Evolutionary conservation across 2,797 vertebrate species (phyloP).

Genomic region (Crenichthys baileyi): DNA sequence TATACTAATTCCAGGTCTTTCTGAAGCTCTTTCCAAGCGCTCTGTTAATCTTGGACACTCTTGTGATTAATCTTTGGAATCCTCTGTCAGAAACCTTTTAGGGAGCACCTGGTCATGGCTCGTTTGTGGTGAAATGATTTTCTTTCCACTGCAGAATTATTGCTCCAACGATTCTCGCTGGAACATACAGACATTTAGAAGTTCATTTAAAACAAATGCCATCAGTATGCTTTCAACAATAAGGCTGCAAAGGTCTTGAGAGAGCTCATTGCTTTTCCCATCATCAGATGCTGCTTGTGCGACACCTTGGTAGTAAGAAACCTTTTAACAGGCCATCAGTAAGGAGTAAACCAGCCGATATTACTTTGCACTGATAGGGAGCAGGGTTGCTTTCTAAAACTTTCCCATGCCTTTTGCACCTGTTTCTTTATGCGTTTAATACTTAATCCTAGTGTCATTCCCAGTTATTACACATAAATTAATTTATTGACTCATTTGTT

Average conservation of each 20-base stretch:
- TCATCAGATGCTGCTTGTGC: neutral
- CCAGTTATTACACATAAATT: neutral
- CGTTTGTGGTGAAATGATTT: neutral
- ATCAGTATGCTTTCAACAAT: neutral
- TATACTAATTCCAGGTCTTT: neutral
- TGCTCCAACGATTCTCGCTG: neutral
- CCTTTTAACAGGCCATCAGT: neutral
- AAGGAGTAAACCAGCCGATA: neutral
- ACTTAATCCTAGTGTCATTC: neutral
- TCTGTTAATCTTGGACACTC: neutral
- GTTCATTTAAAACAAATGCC: neutral
- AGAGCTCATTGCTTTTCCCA: neutral
- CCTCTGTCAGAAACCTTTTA: neutral
- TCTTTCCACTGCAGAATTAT: neutral
- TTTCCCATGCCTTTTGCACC: neutral
- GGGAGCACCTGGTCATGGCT: neutral
- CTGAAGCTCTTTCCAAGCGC: neutral
- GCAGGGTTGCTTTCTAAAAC: neutral
- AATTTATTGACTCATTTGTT: constrained; percentile 1
- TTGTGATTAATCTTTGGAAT: neutral
- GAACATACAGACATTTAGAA: neutral
- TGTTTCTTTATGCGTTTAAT: neutral
- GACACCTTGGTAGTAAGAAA: neutral
- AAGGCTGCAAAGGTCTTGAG: neutral
- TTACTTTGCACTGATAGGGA: neutral